phyloP scores from a whole-genome alignment of 2,797 vertebrate species.

The Micropoecilia bifurca region DNA sequence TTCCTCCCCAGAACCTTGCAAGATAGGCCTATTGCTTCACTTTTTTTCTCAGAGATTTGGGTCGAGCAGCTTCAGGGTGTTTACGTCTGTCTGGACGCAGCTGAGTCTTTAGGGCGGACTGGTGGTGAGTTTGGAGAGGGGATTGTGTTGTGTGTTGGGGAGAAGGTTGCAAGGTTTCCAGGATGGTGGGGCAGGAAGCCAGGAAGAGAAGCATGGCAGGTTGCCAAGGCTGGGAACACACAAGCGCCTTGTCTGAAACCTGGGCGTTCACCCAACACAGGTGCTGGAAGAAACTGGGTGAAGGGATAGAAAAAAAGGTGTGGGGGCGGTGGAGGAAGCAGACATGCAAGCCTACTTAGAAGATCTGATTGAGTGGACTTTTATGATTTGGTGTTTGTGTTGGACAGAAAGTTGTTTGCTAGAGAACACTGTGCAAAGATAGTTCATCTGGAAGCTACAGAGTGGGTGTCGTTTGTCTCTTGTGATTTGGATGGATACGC shows the following conservation, averaged over 20 bases:
- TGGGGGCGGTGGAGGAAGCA: conserved; percentile 12
- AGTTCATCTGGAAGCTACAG: conserved; percentile 43
- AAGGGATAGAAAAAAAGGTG: conserved; percentile 45
- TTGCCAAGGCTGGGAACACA: conserved; percentile 76
- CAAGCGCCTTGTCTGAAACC: conserved; percentile 76
- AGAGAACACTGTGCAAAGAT: conserved; percentile 38
- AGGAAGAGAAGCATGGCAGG: conserved; percentile 69
- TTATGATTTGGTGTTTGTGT: conserved; percentile 67
- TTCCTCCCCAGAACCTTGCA: conserved; percentile 30
- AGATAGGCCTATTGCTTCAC: conserved; percentile 18
- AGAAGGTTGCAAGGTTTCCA: conserved; percentile 79
- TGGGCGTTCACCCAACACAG: conserved; percentile 80
- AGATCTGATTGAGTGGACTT: conserved; percentile 54
- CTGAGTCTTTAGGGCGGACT: conserved; percentile 39
- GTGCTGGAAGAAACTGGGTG: conserved; percentile 76
- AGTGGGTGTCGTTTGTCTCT: conserved; percentile 59
- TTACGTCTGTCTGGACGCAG: conserved; percentile 39
- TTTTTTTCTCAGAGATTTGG: conserved; percentile 33
- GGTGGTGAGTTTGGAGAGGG: conserved; percentile 29
- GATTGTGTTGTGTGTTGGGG: conserved; percentile 36
- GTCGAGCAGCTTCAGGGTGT: conserved; percentile 34
- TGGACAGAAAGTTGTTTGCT: conserved; percentile 60
- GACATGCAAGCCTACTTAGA: conserved; percentile 46
- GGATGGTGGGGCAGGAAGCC: conserved; percentile 72
- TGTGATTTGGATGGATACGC: conserved; percentile 60